Evolutionary conservation across 2,888 invertebrate genomes (phyloP).

Genomic region (Lithophane socia): DNA sequence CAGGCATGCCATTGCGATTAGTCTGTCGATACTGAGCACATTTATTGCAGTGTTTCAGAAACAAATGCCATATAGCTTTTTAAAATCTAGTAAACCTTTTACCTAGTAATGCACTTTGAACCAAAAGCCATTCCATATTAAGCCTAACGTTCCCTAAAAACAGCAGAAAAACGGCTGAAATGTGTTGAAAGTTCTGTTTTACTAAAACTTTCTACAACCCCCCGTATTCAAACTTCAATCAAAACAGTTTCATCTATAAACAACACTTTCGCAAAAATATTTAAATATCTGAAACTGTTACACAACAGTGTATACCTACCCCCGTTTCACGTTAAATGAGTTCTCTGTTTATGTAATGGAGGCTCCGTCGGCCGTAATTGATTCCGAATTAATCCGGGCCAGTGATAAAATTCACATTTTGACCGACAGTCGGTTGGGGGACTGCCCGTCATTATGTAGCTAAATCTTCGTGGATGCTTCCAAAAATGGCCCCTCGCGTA

Average conservation of each 20-base stretch:
- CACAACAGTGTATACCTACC: constrained; percentile 40
- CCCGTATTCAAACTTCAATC: background rate
- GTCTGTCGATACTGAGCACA: too few species aligned
- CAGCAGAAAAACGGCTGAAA: background rate
- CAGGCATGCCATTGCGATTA: too few species aligned
- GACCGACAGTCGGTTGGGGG: constrained; percentile 51
- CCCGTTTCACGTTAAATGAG: constrained; percentile 72
- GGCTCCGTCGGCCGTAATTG: constrained; percentile 74
- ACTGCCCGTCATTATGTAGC: constrained; percentile 38
- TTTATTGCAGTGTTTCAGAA: background rate
- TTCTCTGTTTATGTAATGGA: constrained; percentile 78
- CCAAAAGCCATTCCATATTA: too few species aligned
- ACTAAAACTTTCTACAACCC: background rate
- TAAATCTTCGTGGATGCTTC: constrained; percentile 36
- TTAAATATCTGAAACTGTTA: constrained; percentile 23
- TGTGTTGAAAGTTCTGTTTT: background rate
- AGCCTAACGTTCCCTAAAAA: background rate
- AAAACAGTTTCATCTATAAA: background rate
- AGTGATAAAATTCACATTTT: constrained; percentile 72
- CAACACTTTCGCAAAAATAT: background rate
- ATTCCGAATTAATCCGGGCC: constrained; percentile 76
- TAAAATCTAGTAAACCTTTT: too few species aligned
- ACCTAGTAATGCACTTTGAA: too few species aligned
- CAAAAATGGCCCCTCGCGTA: constrained; percentile 26
- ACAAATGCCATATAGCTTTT: too few species aligned